Evolutionary conservation across 2,113 vertebrate genomes (phyloP), one percentile per base, ranked within the genome.

Genomic region (Sterrhoptilus dennistouni): DNA sequence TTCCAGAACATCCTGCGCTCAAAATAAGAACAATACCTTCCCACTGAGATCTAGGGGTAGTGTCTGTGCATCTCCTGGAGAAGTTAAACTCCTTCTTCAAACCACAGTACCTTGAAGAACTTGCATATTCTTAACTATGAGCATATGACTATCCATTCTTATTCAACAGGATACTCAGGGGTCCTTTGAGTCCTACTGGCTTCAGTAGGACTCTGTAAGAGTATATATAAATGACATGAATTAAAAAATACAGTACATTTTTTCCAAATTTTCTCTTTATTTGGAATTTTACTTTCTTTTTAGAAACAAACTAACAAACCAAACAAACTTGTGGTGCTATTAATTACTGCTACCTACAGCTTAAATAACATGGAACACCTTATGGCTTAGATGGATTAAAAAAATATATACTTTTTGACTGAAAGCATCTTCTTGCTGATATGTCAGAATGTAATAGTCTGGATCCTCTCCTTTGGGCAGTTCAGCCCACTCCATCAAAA

Each of bases 401-500:
- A 38, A 38, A 38, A 38, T 38, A 38, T 94, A 97, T 98, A 99
- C 98, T 97, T 98, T 97, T 84, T 94, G 85, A 93, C 80, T 68
- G 83, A 94, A 71, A 95, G 86, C 87, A 92, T 97, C 92, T 96
- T 82, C 79, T 88, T 9, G 75, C 36, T 97, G 94, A 49, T 97
- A 98, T 52, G 92, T 98, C 76, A 98, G 66, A 79, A 96, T 80
- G 63, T 98, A 99, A 95, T 93, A 90, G 66, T 98, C 98, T 92
- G 98, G 87, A 89, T 94, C 90, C 52, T 50, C 65, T 97, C 86
- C 92, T 50, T 94, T 82, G 22, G 98, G 96, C 85, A 98, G 98
- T 53, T 94, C 86, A 75, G 96, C 83, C 98, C 98, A 99, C 33
- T 97, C 95, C 87, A 98, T 54, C 70, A 96, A 92, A 92, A 98